A percentile compares a stretch with the other conserved stretches of the same genome.
phyloP scores from a whole-genome alignment of 1,140 invertebrate species.

The Aporrectodea caliginosa region DNA sequence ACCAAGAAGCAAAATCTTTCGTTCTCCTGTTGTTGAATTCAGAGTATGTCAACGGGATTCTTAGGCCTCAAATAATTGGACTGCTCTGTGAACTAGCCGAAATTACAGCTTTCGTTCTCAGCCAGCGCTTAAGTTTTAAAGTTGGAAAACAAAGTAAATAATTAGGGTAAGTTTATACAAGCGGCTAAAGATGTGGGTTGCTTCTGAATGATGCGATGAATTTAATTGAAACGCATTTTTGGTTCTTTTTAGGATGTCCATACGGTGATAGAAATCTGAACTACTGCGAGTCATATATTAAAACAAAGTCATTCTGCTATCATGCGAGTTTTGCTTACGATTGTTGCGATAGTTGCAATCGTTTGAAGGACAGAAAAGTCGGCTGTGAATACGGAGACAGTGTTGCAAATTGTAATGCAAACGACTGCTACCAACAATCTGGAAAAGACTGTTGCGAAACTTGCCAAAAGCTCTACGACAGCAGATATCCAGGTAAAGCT shows the following conservation, averaged over 20 bases:
- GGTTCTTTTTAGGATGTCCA: not conserved
- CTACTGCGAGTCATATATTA: not conserved
- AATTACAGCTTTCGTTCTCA: no score
- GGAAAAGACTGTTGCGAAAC: not conserved
- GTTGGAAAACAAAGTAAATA: no score
- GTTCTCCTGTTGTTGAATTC: no score
- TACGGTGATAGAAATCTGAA: not conserved
- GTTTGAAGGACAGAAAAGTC: not conserved
- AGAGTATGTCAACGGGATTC: no score
- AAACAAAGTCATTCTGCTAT: not conserved
- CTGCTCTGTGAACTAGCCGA: no score
- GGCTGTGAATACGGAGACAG: slow-evolving; percentile 11
- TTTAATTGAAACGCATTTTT: no score
- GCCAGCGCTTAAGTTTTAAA: no score
- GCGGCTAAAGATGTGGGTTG: no score
- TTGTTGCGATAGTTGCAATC: not conserved
- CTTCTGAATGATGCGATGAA: no score
- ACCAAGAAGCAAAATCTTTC: no score
- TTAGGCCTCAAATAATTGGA: no score
- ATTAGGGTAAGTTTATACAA: no score
- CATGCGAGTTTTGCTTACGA: not conserved
- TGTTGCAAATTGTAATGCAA: not conserved
- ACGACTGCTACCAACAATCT: not conserved
- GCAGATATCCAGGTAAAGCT: not conserved
- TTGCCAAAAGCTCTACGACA: not conserved